Evolutionary conservation across 2,888 invertebrate genomes (phyloP).

Genomic region (Stictocephala bisonia): DNA sequence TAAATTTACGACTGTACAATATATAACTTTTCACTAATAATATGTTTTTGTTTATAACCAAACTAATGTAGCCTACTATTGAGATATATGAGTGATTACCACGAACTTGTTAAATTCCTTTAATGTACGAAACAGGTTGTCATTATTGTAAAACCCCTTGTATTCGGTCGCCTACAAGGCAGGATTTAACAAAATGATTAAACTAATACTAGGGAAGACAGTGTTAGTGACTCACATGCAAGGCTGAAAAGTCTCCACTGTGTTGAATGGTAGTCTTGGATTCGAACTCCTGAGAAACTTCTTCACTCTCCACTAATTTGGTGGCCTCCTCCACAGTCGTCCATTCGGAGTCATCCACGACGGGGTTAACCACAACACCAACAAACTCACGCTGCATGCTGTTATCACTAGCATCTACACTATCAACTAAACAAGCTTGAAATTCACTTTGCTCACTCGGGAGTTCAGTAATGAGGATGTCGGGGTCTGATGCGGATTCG

Average conservation of each 20-base stretch:
- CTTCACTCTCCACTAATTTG: conserved; percentile 9
- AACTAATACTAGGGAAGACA: too few species aligned
- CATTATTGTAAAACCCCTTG: too few species aligned
- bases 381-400: conserved; percentile 24
- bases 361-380: too few species aligned
- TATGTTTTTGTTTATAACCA: too few species aligned
- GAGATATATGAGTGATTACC: too few species aligned
- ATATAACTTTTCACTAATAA: too few species aligned
- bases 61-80: too few species aligned
- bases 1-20: too few species aligned
- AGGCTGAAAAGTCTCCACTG: not conserved
- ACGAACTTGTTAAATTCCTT: too few species aligned
- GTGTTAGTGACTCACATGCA: conserved; percentile 34
- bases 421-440: not conserved
- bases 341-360: conserved; percentile 5
- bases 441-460: conserved; percentile 21
- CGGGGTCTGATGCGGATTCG: not conserved
- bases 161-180: too few species aligned
- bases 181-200: too few species aligned
- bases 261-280: not conserved
- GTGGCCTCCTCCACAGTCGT: conserved; percentile 42
- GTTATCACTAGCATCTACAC: conserved; percentile 23
- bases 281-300: conserved; percentile 8
- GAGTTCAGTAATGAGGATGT: not conserved
- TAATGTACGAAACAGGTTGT: too few species aligned